These are phyloP conservation scores for Rhimphoctona megacephalus DNA, from an alignment of 2,888 invertebrate genomes.

Conservation along the genomic window DNA sequence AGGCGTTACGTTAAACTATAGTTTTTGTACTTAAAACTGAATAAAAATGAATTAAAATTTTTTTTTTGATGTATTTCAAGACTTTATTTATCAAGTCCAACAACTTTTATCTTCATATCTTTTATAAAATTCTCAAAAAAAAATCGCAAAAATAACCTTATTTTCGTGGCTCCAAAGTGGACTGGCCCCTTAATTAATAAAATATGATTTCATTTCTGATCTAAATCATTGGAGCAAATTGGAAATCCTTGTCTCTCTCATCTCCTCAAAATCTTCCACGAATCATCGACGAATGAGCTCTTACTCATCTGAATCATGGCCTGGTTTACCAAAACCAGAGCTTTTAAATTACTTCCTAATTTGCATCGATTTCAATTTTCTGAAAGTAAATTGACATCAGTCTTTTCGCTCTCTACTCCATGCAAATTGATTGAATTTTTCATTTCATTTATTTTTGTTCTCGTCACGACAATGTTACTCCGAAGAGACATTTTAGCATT, in stretches of 20 bases:
- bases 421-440: conserved; percentile 51
- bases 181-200: no score
- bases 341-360: neutral
- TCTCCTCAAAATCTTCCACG: neutral
- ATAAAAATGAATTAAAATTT: no score
- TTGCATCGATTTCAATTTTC: neutral
- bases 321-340: neutral
- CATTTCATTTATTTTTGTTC: neutral
- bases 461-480: neutral
- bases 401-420: conserved; percentile 65
- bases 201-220: no score
- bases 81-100: no score
- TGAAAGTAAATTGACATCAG: conserved; percentile 1
- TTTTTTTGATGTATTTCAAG: no score
- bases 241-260: neutral
- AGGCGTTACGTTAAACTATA: no score
- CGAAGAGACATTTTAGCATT: conserved; percentile 32
- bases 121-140: no score
- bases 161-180: no score
- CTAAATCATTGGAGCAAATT: neutral
- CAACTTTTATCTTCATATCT: no score
- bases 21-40: no score
- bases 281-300: neutral
- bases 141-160: no score
- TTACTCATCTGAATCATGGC: neutral